Evolutionary conservation across 1,140 invertebrate genomes (phyloP).

Genomic region (Drosophila murphyi): DNA sequence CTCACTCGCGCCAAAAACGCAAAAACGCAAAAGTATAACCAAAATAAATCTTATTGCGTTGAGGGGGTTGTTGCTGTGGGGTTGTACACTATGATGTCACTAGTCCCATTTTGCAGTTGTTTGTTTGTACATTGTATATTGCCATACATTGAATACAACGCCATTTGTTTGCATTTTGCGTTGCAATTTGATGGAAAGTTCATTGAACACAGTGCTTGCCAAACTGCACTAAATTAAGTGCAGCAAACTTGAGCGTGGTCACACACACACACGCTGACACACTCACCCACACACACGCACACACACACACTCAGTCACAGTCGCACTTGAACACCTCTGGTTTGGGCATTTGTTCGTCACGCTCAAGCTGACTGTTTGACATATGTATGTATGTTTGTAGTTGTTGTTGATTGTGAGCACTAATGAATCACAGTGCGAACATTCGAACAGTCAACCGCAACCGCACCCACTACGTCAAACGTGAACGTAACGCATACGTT

Average conservation of each 20-base stretch:
- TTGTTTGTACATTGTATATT: no score
- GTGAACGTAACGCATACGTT: conserved; percentile 30
- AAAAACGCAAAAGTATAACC: conserved; percentile 32
- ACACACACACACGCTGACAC: conserved; percentile 1
- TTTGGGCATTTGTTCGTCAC: conserved; percentile 55
- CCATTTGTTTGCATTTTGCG: conserved; percentile 43
- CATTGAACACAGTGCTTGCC: conserved; percentile 13
- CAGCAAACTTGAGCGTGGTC: conserved; percentile 11
- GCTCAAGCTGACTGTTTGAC: conserved; percentile 50
- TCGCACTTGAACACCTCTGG: conserved; percentile 35
- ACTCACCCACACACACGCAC: conserved; percentile 7
- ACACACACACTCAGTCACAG: not conserved
- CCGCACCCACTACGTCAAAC: conserved; percentile 47
- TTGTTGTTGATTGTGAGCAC: not conserved
- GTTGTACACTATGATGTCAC: conserved; percentile 42
- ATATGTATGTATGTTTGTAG: conserved; percentile 3
- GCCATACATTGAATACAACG: conserved; percentile 15
- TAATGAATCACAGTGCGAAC: conserved; percentile 32
- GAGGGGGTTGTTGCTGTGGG: conserved; percentile 2
- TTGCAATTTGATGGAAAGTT: conserved; percentile 31
- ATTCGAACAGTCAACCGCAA: conserved; percentile 26
- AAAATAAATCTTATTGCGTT: conserved; percentile 13
- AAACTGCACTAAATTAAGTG: conserved; percentile 30
- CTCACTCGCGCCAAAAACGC: conserved; percentile 70
- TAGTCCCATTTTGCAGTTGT: conserved; percentile 2